Base-by-base conservation (phyloP, 2,113 vertebrate genomes). In the Mastomys coucha region DNA sequence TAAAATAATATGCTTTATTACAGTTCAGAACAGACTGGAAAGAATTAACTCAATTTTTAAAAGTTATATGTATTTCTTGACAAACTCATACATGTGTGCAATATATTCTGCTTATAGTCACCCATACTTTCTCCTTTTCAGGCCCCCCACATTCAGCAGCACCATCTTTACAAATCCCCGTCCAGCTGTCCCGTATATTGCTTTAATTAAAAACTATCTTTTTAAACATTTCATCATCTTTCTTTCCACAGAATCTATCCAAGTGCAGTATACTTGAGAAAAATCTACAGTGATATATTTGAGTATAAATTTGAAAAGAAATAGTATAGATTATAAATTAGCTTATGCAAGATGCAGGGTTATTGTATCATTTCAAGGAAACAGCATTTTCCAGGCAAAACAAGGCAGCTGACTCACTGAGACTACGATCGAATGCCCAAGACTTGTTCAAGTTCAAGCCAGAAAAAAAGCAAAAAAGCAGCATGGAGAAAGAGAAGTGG, bases 241-340 rank as follows among this genome's bases (percentile, higher is more conserved):
- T 93, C 51, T 76, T 75, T 63, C 5, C 72, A 77, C 31, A 95
- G 1, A 91, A 97, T 97, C 98, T 86, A 86, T 96, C 96, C 49
- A 90, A 96, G 49, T 90, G 75, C 45, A 33, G 53, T 89, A 39
- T 1, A 0, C 65, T 73, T 78, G 1, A 36, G 14, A 96, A 96
- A 97, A 96, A 94, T 75, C 26, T 78, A 69, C 42, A 80, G 93
- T 90, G 3, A 0, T 31, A 93, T 91, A 86, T 80, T 96, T 96
- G 95, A 72, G 96, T 88, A 88, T 26, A 88, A 89, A 98, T 16
- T 28, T 84, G 51, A 84, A 91, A 96, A 95, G 91, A 85, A 96
- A 97, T 9, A 84, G 20, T 58, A 42, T 96, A 86, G 22, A 2
- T 69, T 49, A 76, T 93, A 94, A 93, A 91, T 63, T 98, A 97